A percentile compares a stretch with the other conserved stretches of the same genome.
Evolutionary conservation across 2,888 invertebrate species (phyloP).

Genomic region (Parnassius orleans): DNA sequence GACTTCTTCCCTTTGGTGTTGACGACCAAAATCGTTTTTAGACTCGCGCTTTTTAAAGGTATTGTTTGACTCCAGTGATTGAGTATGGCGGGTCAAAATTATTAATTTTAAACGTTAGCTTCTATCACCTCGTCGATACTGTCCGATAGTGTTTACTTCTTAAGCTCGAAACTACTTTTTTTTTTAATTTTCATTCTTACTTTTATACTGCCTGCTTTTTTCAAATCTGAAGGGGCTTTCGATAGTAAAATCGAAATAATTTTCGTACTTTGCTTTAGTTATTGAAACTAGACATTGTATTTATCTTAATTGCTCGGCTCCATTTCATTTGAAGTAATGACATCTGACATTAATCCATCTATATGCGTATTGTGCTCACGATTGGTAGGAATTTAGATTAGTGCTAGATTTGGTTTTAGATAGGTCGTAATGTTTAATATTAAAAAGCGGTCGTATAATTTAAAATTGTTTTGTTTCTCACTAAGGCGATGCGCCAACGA

Average conservation of each 20-base stretch:
- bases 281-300: slow-evolving; percentile 22
- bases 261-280: slow-evolving; percentile 18
- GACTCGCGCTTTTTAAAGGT: slow-evolving; percentile 40
- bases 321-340: slow-evolving; percentile 50
- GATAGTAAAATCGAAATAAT: slow-evolving; percentile 17
- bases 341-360: slow-evolving; percentile 63
- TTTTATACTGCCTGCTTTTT: slow-evolving; percentile 61
- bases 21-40: slow-evolving; percentile 81
- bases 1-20: slow-evolving; percentile 70
- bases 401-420: slow-evolving; percentile 20
- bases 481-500: slow-evolving; percentile 90
- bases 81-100: slow-evolving; percentile 8
- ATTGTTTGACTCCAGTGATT: slow-evolving; percentile 6
- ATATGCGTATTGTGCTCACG: slow-evolving; percentile 32
- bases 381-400: slow-evolving; percentile 20
- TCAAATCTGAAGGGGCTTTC: slow-evolving; percentile 42
- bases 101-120: slow-evolving; percentile 25
- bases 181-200: slow-evolving; percentile 41
- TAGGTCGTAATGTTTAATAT: slow-evolving; percentile 13
- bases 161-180: slow-evolving; percentile 30
- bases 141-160: slow-evolving; percentile 32
- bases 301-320: slow-evolving; percentile 34
- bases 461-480: slow-evolving; percentile 58
- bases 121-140: slow-evolving; percentile 30
- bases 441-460: slow-evolving; percentile 44